Evolutionary conservation across 2,797 vertebrate species (phyloP).

Genomic region (Taenioides sp.): DNA sequence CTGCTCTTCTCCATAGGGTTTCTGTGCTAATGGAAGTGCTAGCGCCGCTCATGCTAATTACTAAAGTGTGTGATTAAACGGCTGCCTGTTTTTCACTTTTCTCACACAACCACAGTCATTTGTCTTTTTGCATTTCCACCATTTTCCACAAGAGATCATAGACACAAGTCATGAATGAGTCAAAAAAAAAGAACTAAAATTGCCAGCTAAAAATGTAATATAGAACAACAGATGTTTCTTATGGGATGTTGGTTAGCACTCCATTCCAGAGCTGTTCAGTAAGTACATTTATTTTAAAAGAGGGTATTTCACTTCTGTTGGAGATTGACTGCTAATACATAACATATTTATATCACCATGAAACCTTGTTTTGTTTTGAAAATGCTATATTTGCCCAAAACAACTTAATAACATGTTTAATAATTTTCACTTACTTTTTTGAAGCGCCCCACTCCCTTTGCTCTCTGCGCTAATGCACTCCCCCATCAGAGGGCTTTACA

Average conservation of each 20-base stretch:
- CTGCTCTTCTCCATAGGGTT: constrained; percentile 16
- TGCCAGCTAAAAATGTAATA: not conserved
- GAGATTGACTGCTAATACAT: no score
- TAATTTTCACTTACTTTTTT: no score
- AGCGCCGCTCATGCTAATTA: constrained; percentile 19
- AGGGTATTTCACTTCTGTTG: no score
- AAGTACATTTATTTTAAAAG: no score
- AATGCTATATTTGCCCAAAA: no score
- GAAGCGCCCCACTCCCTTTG: no score
- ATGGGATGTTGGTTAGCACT: not conserved
- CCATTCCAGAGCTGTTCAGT: not conserved
- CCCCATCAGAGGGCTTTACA: no score
- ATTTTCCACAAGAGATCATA: constrained; percentile 8
- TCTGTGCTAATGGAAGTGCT: constrained; percentile 26
- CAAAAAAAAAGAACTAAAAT: not conserved
- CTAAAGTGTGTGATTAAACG: constrained; percentile 23
- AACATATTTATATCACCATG: no score
- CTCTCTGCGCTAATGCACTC: no score
- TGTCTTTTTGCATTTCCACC: constrained; percentile 6
- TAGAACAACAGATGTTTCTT: not conserved
- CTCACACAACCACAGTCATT: constrained; percentile 9
- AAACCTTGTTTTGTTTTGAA: no score
- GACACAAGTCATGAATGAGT: not conserved
- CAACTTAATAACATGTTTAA: no score
- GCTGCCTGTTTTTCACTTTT: constrained; percentile 1